Percentiles rank a stretch among this genome's conserved stretches.
phyloP scores from a whole-genome alignment of 2,113 vertebrate species.

The Nothoprocta perdicaria region DNA sequence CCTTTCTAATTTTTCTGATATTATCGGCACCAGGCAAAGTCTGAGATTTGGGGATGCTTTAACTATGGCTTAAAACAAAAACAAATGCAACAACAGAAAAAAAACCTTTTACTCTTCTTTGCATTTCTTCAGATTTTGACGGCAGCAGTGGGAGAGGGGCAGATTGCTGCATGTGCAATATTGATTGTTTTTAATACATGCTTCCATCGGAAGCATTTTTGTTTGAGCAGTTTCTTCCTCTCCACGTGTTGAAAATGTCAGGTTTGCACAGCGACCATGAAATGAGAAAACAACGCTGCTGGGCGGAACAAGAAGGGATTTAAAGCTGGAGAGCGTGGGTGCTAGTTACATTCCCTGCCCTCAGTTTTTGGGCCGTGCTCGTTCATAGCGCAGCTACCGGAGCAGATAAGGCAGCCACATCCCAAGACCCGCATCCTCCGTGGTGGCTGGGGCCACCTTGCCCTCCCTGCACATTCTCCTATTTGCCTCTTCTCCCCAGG shows the following conservation, averaged over 20 bases:
- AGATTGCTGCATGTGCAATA: neutral
- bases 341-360: neutral
- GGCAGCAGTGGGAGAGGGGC: neutral
- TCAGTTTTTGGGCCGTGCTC: neutral
- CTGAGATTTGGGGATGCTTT: neutral
- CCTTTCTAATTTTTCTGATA: neutral
- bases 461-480: neutral
- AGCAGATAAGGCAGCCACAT: neutral
- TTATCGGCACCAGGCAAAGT: neutral
- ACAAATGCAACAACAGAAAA: too few species aligned
- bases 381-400: neutral
- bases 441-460: neutral
- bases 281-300: neutral
- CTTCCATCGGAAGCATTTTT: neutral
- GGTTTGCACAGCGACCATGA: neutral
- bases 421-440: neutral
- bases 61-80: neutral
- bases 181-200: neutral
- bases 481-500: neutral
- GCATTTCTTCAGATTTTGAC: neutral
- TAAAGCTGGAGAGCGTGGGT: neutral
- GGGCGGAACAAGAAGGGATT: neutral
- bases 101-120: neutral
- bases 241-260: neutral
- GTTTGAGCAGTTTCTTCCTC: neutral